A percentile compares a stretch with the other conserved stretches of the same genome.
Conservation (phyloP, 2,113 vertebrate genomes). For the Periophthalmodon schlosseri region DNA sequence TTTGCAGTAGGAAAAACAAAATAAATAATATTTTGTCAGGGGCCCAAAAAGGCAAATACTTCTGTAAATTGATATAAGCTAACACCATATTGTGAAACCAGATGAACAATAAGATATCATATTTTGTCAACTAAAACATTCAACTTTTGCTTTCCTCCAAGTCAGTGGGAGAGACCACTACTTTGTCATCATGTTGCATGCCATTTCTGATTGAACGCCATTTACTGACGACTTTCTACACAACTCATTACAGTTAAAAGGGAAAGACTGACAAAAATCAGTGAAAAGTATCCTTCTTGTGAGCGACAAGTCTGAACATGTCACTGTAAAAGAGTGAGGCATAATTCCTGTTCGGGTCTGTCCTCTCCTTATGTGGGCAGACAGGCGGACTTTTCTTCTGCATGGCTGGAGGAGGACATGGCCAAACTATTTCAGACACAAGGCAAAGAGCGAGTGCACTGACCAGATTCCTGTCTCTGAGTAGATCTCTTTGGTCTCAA, state of each 20-base stretch:
- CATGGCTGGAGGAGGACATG: constrained; percentile 25
- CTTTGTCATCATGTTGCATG: neutral
- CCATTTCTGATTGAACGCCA: neutral
- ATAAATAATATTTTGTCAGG: no score
- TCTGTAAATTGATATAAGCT: no score
- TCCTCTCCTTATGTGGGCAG: neutral
- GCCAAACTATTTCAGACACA: constrained; percentile 15
- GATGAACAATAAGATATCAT: neutral
- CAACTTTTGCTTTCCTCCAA: neutral
- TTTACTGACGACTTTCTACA: neutral
- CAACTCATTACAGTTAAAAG: neutral
- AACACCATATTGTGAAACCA: neutral
- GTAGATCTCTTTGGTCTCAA: constrained; percentile 29
- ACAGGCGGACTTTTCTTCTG: constrained; percentile 32
- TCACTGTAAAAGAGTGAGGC: neutral
- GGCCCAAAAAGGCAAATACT: no score
- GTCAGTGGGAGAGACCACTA: neutral
- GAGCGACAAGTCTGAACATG: neutral
- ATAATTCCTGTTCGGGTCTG: neutral
- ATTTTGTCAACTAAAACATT: neutral
- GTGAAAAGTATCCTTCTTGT: neutral
- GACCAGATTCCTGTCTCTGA: constrained; percentile 54
- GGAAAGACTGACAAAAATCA: neutral
- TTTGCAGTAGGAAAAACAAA: no score
- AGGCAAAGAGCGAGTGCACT: constrained; percentile 48